Conservation (phyloP, 2,888 invertebrate genomes). For the Gortyna flavago region DNA sequence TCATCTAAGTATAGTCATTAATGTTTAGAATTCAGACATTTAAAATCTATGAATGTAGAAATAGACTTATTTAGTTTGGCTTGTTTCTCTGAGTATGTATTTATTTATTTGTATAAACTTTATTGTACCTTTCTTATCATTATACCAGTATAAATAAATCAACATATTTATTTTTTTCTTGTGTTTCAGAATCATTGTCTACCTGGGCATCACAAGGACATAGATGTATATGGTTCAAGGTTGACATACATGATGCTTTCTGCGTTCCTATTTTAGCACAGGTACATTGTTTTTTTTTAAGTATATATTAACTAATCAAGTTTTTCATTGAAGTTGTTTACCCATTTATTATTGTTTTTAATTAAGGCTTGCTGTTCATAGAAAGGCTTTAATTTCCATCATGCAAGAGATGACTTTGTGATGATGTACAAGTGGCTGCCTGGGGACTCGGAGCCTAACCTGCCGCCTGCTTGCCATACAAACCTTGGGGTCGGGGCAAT, state of each 20-base stretch:
- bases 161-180: not conserved
- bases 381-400: constrained; percentile 97
- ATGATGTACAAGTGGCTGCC: constrained; percentile 96
- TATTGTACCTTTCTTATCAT: not conserved
- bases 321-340: constrained; percentile 33
- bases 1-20: too few relatives aligned
- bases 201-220: constrained; percentile 92
- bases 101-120: not conserved
- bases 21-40: not conserved
- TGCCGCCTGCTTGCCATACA: constrained; percentile 95
- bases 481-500: constrained; percentile 95
- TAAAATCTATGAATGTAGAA: not conserved
- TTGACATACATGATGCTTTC: constrained; percentile 91
- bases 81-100: not conserved
- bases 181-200: constrained; percentile 91
- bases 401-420: constrained; percentile 94
- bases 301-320: not conserved
- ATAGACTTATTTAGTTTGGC: not conserved
- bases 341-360: constrained; percentile 59
- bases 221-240: constrained; percentile 95
- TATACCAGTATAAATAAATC: not conserved
- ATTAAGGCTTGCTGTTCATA: constrained; percentile 84
- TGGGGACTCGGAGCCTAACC: constrained; percentile 89
- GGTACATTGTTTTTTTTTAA: constrained; percentile 80
- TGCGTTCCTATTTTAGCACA: constrained; percentile 93